Evolutionary conservation across 1,140 invertebrate species (phyloP).

Genomic region (Dufourea novaeangliae): DNA sequence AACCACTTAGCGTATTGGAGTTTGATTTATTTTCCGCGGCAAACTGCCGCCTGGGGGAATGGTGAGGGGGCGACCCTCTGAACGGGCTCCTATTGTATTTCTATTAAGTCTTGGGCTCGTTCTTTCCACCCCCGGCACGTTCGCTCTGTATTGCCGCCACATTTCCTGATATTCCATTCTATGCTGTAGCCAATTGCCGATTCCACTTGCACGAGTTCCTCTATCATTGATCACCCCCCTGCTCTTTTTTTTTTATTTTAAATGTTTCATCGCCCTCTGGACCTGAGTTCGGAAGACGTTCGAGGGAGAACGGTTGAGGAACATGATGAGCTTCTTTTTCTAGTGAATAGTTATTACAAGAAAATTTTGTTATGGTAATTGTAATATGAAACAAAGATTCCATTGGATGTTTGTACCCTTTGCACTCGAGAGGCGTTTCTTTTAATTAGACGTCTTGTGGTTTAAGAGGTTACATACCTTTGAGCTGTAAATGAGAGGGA

Average conservation of each 20-base stretch:
- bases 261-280: background rate
- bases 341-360: no score
- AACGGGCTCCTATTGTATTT: slow-evolving; percentile 77
- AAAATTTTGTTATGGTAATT: no score
- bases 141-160: slow-evolving; percentile 47
- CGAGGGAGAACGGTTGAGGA: background rate
- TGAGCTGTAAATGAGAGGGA: no score
- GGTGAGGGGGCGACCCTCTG: slow-evolving; percentile 71
- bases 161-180: slow-evolving; percentile 55
- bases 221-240: slow-evolving; percentile 33
- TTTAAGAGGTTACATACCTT: no score
- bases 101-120: slow-evolving; percentile 74
- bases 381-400: no score
- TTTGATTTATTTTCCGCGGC: slow-evolving; percentile 79
- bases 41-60: slow-evolving; percentile 76
- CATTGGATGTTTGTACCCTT: no score
- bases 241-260: no score
- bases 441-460: no score
- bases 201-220: slow-evolving; percentile 17
- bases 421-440: no score
- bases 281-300: background rate
- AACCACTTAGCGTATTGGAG: slow-evolving; percentile 81
- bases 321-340: background rate
- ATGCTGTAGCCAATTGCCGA: slow-evolving; percentile 28
- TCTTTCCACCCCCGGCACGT: slow-evolving; percentile 63